Evolutionary conservation across 2,797 vertebrate genomes (phyloP).

Genomic region (Crocidura indochinensis): DNA sequence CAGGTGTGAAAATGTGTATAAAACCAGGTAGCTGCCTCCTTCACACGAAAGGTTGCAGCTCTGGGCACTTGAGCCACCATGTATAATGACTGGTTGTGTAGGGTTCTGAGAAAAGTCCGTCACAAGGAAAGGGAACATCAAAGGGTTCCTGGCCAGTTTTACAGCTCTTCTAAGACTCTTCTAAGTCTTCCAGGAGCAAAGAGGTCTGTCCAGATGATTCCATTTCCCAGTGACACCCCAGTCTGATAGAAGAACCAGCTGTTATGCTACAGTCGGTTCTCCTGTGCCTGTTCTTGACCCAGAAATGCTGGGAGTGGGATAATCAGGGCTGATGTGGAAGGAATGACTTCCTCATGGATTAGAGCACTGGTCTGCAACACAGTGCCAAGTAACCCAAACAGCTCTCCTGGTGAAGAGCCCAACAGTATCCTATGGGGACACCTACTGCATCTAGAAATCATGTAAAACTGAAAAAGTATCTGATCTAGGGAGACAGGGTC

Average conservation of each 20-base stretch:
- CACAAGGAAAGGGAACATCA: neutral
- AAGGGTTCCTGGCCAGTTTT: neutral
- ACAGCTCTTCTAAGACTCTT: constrained; percentile 15
- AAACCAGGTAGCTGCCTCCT: neutral
- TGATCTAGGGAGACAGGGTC: neutral
- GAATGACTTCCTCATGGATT: neutral
- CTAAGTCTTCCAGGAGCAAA: neutral
- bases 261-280: too few species aligned
- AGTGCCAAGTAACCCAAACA: neutral
- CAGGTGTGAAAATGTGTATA: constrained; percentile 10
- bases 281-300: neutral
- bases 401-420: neutral
- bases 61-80: neutral
- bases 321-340: neutral
- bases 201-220: neutral
- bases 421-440: neutral
- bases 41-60: neutral
- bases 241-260: neutral
- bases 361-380: neutral
- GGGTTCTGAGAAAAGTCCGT: constrained; percentile 6
- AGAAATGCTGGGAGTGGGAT: neutral
- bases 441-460: neutral
- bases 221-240: neutral
- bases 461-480: neutral
- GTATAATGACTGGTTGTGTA: neutral